These are phyloP conservation scores for Epizoanthus stellaris DNA, from an alignment of 92 coral and sea anemone species.

Conservation along the genomic window DNA sequence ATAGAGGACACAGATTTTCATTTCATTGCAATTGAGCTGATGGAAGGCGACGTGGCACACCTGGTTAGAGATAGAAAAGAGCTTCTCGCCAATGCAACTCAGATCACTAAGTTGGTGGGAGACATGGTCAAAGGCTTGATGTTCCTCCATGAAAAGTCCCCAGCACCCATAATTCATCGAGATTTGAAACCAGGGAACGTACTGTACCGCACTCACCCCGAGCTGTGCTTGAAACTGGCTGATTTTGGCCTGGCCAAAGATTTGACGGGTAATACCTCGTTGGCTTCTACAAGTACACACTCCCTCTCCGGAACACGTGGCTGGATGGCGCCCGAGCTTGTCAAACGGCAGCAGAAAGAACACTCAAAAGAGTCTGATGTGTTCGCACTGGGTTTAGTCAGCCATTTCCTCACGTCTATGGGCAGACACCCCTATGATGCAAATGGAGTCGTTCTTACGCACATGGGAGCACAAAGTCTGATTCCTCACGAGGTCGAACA, in stretches of 20 bases:
- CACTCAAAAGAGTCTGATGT: constrained; percentile 62
- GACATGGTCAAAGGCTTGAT: constrained; percentile 61
- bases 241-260: constrained; percentile 72
- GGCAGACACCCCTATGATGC: constrained; percentile 67
- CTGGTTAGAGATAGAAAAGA: background rate
- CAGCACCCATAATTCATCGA: constrained; percentile 62
- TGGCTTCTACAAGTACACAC: constrained; percentile 47
- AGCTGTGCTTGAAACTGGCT: constrained; percentile 59
- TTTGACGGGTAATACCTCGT: constrained; percentile 8
- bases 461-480: background rate
- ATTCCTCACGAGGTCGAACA: constrained; percentile 56
- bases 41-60: constrained; percentile 66
- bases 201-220: constrained; percentile 57
- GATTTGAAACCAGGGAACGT: constrained; percentile 84
- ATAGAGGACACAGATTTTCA: constrained; percentile 43
- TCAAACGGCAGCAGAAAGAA: constrained; percentile 28
- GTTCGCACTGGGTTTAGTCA: constrained; percentile 66
- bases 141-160: constrained; percentile 53
- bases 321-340: constrained; percentile 82
- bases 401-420: constrained; percentile 58
- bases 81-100: background rate
- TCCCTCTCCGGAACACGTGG: constrained; percentile 76
- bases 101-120: constrained; percentile 22
- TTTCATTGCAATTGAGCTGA: constrained; percentile 57
- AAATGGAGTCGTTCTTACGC: background rate